These are phyloP conservation scores for Pseudomyrmex gracilis DNA, from an alignment of 1,140 invertebrate genomes.

Conservation along the genomic window DNA sequence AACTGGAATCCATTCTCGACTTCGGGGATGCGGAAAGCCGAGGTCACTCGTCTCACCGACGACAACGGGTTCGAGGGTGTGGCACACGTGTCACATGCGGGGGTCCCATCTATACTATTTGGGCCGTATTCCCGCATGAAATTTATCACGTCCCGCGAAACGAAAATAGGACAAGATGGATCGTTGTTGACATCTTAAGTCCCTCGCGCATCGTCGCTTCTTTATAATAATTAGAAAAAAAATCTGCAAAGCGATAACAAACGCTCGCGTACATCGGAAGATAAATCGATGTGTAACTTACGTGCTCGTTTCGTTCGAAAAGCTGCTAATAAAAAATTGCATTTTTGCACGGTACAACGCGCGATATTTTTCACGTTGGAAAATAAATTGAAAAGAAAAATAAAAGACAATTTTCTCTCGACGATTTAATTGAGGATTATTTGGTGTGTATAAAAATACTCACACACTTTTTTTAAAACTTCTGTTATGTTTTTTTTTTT, in stretches of 20 bases:
- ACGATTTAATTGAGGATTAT: not conserved
- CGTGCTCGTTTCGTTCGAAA: slow-evolving; percentile 15
- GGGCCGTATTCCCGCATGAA: slow-evolving; percentile 17
- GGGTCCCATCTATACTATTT: not conserved
- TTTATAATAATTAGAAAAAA: slow-evolving; percentile 41
- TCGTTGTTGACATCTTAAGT: slow-evolving; percentile 53
- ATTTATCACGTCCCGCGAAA: slow-evolving; percentile 23
- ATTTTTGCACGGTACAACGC: not conserved
- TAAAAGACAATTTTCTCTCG: not conserved
- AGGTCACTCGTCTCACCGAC: slow-evolving; percentile 23
- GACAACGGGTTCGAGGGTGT: slow-evolving; percentile 54
- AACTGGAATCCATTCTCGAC: slow-evolving; percentile 44
- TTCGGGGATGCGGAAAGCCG: slow-evolving; percentile 37
- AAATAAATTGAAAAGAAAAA: not conserved
- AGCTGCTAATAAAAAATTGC: not conserved
- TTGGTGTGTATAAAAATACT: too few species aligned
- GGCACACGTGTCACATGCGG: slow-evolving; percentile 32
- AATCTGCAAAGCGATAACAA: not conserved
- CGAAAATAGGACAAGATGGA: slow-evolving; percentile 22
- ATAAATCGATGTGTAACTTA: slow-evolving; percentile 27
- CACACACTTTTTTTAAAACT: too few species aligned
- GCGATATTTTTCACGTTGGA: not conserved
- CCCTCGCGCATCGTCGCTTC: slow-evolving; percentile 33
- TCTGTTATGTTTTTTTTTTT: too few species aligned
- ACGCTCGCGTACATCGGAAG: not conserved